A percentile compares a stretch with the other conserved stretches of the same genome.
phyloP scores from a whole-genome alignment of 2,888 invertebrate species.

The Hymenopus coronatus region DNA sequence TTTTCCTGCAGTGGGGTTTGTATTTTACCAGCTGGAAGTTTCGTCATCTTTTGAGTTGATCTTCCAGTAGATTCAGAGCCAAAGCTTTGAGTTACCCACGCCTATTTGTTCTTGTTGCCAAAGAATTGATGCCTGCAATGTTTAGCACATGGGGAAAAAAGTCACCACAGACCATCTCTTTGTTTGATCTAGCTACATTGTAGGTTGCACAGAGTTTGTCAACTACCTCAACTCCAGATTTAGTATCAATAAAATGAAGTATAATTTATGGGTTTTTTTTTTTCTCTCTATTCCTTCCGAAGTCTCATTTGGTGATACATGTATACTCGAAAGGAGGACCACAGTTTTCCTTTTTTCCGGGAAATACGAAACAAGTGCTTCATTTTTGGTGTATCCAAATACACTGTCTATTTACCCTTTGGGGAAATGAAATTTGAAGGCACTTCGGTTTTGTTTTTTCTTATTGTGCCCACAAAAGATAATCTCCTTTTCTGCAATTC shows the following conservation, averaged over 20 bases:
- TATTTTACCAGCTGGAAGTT: not conserved
- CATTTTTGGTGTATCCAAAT: conserved; percentile 27
- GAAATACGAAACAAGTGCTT: conserved; percentile 29
- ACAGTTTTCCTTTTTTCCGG: conserved; percentile 16
- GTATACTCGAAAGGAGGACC: conserved; percentile 5
- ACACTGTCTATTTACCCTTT: conserved; percentile 6
- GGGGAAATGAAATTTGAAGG: not conserved
- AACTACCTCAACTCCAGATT: conserved; percentile 23
- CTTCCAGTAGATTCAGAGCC: not conserved
- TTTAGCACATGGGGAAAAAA: not conserved
- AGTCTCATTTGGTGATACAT: not conserved
- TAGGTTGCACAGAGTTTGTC: conserved; percentile 18
- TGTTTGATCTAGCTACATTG: not conserved
- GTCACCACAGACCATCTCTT: not conserved
- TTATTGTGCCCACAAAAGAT: conserved; percentile 27
- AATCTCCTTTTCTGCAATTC: conserved; percentile 22
- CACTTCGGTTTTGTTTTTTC: conserved; percentile 25
- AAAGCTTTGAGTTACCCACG: not conserved
- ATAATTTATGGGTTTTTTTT: not conserved
- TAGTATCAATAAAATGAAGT: not conserved
- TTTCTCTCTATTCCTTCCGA: not conserved
- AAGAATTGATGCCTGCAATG: not conserved
- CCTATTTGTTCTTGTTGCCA: no score
- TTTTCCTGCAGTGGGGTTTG: not conserved
- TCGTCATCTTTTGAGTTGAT: not conserved